phyloP scores from a whole-genome alignment of 2,113 vertebrate genomes.

The Actinemys pallida region DNA sequence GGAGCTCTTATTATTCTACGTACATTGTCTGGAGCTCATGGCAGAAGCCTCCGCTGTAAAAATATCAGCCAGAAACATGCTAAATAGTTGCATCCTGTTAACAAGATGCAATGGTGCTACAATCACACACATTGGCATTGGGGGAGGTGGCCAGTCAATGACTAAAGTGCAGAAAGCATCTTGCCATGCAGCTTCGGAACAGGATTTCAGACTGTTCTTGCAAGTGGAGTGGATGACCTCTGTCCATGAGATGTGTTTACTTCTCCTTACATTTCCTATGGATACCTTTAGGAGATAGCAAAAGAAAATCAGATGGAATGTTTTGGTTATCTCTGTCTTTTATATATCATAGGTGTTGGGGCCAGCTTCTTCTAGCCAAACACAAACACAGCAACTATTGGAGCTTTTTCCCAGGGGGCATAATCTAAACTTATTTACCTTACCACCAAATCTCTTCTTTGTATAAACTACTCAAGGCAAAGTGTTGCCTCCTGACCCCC shows the following conservation, averaged over 20 bases:
- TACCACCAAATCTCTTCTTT: conserved; percentile 67
- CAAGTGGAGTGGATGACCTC: conserved; percentile 11
- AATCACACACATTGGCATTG: conserved; percentile 16
- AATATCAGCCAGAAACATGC: conserved; percentile 64
- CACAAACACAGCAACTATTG: not conserved
- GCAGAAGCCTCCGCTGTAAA: conserved; percentile 54
- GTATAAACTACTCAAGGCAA: conserved; percentile 29
- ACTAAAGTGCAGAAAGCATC: conserved; percentile 35
- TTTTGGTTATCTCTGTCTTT: conserved; percentile 58
- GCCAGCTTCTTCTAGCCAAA: conserved; percentile 62
- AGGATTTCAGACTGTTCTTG: conserved; percentile 31
- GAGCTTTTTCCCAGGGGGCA: conserved; percentile 30
- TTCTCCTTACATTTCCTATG: conserved; percentile 14
- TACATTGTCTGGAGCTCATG: conserved; percentile 46
- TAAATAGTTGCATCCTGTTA: conserved; percentile 59
- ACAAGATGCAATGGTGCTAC: conserved; percentile 56
- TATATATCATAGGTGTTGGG: conserved; percentile 21
- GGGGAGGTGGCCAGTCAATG: conserved; percentile 26
- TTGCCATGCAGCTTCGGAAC: not conserved
- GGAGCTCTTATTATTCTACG: conserved; percentile 36
- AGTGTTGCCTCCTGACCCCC: conserved; percentile 11
- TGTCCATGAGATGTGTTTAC: conserved; percentile 23
- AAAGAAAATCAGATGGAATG: conserved; percentile 31
- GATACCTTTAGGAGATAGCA: conserved; percentile 32
- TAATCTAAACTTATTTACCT: conserved; percentile 66